Base-by-base conservation (phyloP, 2,888 invertebrate species). In the Dynastes tityus region DNA sequence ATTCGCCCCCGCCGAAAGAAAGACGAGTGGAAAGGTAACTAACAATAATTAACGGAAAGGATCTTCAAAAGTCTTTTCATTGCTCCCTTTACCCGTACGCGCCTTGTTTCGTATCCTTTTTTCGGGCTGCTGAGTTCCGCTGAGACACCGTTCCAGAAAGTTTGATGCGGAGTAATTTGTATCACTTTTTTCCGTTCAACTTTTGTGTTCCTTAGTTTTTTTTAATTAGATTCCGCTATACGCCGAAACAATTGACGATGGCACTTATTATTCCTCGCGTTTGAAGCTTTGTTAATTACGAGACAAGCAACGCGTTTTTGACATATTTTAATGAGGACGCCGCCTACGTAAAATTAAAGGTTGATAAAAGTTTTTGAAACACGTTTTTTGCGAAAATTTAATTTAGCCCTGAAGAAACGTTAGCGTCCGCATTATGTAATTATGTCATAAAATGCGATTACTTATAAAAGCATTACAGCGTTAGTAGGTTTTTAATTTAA, bases 21-120 rank as follows among this genome's bases (percentile, higher is more conserved):
- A 68, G 68, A 68, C 68, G 29, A 68, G 49, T 29, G 27, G 27
- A 51, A 27, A 51, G 68, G 51, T 29, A 68, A 68, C 68, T 68
- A 68, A 68, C 68, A 68, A 68, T 68, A 68, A 68, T 68, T 68
- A 68, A 68, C 68, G 68, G 53, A 68, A 68, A 51, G 68, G 68
- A 68, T 68, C 27, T 58, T 22, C 29, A 6, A 27, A 63, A 63
- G 63, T 29, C 63, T 55, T 22, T 55, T 45, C 45, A 45, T 11
- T 45, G 45, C 45, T 45, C 11, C 27, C 63, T 63, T 63, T 27
- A 32, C 27, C 27, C 63, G 32, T 61, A 22, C 55, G 6, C 61
- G 29, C 61, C 61, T 29, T 29, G 16, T 49, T 68, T 68, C 45
- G 4, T 22, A 45, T 68, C 45, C 9, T 51, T 29, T 51, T 68